Evolutionary conservation across 2,888 invertebrate species (phyloP).

Genomic region (Euphydryas editha): DNA sequence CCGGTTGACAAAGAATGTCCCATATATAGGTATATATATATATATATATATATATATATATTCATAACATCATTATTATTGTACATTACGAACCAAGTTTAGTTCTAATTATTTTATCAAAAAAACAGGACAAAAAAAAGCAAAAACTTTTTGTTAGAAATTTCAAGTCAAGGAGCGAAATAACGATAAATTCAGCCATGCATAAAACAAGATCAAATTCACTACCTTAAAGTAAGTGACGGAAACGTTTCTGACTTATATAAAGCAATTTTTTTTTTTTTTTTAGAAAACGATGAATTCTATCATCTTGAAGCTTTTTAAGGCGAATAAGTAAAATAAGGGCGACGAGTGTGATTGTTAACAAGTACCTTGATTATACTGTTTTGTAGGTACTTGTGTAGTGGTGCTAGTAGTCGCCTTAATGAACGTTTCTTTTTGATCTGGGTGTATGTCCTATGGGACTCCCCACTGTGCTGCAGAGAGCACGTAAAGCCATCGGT

Average conservation of each 20-base stretch:
- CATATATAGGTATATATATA: too few species aligned
- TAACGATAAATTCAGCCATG: slow-evolving; percentile 16
- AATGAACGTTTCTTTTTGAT: too few species aligned
- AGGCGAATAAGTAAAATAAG: background rate
- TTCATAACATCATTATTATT: background rate
- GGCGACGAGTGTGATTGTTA: background rate
- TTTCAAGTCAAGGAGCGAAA: slow-evolving; percentile 11
- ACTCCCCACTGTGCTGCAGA: too few species aligned
- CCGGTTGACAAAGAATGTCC: too few species aligned
- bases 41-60: too few species aligned
- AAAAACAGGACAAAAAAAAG: background rate
- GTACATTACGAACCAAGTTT: background rate
- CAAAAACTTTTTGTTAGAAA: background rate
- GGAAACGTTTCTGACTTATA: background rate
- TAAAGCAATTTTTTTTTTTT: background rate
- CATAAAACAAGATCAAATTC: slow-evolving; percentile 23
- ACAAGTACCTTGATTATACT: too few species aligned
- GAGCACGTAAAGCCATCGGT: too few species aligned
- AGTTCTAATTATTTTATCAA: background rate
- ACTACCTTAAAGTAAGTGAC: slow-evolving; percentile 8
- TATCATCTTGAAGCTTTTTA: background rate
- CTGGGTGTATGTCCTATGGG: too few species aligned
- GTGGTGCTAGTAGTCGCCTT: too few species aligned
- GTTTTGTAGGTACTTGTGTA: too few species aligned
- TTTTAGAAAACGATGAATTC: background rate